Base-by-base conservation (phyloP, 2,113 vertebrate genomes). In the Pipra filicauda region DNA sequence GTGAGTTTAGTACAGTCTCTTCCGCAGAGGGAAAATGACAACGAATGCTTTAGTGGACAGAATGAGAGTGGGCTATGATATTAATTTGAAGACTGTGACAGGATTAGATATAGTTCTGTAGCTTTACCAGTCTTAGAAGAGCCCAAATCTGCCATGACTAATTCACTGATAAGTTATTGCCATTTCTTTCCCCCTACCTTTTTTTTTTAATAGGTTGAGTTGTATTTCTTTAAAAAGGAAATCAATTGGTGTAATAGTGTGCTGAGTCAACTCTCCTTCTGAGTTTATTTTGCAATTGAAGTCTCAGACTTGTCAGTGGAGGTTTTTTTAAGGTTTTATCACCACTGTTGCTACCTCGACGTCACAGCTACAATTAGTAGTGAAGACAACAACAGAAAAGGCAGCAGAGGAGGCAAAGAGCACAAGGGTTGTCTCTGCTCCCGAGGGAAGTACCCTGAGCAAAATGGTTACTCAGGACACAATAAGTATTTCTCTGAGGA, bases 141-240 rank as follows among this genome's bases (percentile, higher is more conserved):
- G 52, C 64, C 64, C 86, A 95, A 84, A 85, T 88, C 67, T 94
- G 27, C 43, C 24, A 23, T 86, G 75, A 96, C 91, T 87, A 80
- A 94, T 62, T 85, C 81, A 62, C 85, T 84, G 72, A 67, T 75
- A 90, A 88, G 55, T 62, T 93, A 87, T 35, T 80, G 59, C 49
- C 48, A 52, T 90, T 93, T 94, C 58, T 84, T 33, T 27, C 6
- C 18, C 27, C 1, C 8, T 10, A 3, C 1, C 0, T 20, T 17
- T n/a, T 57, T 73, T 52, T 75, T 85, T 41, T 4, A 24, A 73
- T 49, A 88, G 19, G 11, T 48, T 80, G 54, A 58, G 18, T 64
- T 84, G 35, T 6, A 62, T 84, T 64, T 67, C 46, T 64, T 65
- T 71, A 51, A 67, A 10, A 80, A 43, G 49, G 44, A 64, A 87